Percentiles rank a stretch among this genome's conserved stretches.
Conservation (phyloP, 1,140 invertebrate species). For the Musca vetustissima region DNA sequence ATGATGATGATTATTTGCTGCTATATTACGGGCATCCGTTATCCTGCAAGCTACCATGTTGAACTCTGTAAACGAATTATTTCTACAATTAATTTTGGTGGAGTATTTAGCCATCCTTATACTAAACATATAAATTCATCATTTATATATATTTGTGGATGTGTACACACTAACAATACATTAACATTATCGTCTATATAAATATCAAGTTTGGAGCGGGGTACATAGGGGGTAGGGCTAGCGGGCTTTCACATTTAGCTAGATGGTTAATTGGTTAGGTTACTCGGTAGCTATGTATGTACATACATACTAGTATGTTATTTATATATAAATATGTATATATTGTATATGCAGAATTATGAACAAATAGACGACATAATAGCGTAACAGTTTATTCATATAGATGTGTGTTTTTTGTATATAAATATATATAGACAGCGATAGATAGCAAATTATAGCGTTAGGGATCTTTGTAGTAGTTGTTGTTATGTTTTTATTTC, state of each 20-base stretch:
- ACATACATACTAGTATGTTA: constrained; percentile 1
- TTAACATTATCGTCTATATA: constrained; percentile 21
- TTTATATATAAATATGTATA: background rate
- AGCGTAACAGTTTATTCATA: too few relatives aligned
- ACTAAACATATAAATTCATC: constrained; percentile 39
- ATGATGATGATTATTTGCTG: constrained; percentile 59
- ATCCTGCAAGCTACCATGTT: constrained; percentile 96
- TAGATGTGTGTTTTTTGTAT: too few relatives aligned
- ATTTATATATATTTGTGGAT: constrained; percentile 33
- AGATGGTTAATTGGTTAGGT: too few relatives aligned
- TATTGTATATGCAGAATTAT: background rate
- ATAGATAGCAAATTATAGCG: too few relatives aligned
- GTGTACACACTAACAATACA: constrained; percentile 26
- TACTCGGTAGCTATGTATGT: too few relatives aligned
- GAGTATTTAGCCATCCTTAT: constrained; percentile 55
- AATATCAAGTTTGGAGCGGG: background rate
- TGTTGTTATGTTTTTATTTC: too few relatives aligned
- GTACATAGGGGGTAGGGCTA: background rate
- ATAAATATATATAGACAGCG: too few relatives aligned
- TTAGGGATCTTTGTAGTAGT: too few relatives aligned
- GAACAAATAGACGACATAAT: too few relatives aligned
- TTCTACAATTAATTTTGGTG: constrained; percentile 65
- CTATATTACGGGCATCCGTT: constrained; percentile 87
- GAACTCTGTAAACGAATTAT: constrained; percentile 84
- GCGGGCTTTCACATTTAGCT: background rate